These are phyloP conservation scores for Cheilosia urbana DNA, from an alignment of 2,888 invertebrate species.

Conservation along the genomic window DNA sequence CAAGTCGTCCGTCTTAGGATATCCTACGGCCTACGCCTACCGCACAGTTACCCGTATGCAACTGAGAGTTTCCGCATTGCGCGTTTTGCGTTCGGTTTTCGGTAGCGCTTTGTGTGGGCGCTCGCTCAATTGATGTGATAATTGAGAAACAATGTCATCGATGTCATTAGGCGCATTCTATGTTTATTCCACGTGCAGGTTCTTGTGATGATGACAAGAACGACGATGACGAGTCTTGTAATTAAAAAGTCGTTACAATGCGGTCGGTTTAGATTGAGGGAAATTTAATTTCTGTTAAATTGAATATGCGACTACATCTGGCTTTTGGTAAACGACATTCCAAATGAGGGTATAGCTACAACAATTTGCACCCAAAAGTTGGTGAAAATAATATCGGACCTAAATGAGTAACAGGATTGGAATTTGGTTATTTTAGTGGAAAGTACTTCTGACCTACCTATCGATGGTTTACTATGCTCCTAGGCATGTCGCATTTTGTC, in stretches of 20 bases:
- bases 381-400: too few relatives aligned
- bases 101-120: slow-evolving; percentile 59
- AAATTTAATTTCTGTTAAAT: slow-evolving; percentile 55
- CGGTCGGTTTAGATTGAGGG: slow-evolving; percentile 3
- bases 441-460: too few relatives aligned
- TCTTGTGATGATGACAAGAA: background rate
- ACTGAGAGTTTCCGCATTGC: slow-evolving; percentile 53
- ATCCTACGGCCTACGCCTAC: background rate
- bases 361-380: too few relatives aligned
- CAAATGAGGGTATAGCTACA: too few relatives aligned
- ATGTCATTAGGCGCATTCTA: slow-evolving; percentile 58
- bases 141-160: slow-evolving; percentile 70
- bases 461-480: too few relatives aligned
- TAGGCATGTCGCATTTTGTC: too few relatives aligned
- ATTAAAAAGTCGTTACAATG: slow-evolving; percentile 64
- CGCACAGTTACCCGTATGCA: slow-evolving; percentile 17
- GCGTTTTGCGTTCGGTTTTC: slow-evolving; percentile 38
- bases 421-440: too few relatives aligned
- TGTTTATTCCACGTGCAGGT: slow-evolving; percentile 57
- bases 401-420: too few relatives aligned
- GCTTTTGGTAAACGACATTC: too few relatives aligned
- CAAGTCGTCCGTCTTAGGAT: slow-evolving; percentile 21
- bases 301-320: background rate
- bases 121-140: slow-evolving; percentile 53
- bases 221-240: slow-evolving; percentile 28